Percentiles rank a stretch among this genome's conserved stretches.
phyloP scores from a whole-genome alignment of 2,113 vertebrate species.

The Aldabrachelys gigantea region DNA sequence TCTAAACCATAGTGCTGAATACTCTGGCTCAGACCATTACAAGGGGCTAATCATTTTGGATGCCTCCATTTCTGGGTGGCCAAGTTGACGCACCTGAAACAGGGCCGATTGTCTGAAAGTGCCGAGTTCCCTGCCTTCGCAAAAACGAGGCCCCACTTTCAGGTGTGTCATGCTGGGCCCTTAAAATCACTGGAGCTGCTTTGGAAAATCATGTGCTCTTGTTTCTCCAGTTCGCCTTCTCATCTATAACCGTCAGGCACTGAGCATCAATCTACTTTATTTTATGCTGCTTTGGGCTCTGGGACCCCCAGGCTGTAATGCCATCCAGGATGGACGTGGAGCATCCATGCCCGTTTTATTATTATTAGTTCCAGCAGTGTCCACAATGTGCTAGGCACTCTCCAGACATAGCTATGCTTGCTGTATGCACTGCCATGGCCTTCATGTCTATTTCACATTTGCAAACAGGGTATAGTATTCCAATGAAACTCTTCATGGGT shows the following conservation, averaged over 20 bases:
- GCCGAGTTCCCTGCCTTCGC: not conserved
- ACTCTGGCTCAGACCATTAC: not conserved
- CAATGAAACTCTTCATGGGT: not conserved
- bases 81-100: not conserved
- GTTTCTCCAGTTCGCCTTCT: not conserved
- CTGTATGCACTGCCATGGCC: no score
- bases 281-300: not conserved
- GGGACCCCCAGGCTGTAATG: no score
- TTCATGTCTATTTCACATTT: no score
- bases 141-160: not conserved
- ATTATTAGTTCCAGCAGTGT: no score
- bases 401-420: no score
- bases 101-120: not conserved
- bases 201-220: not conserved
- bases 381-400: no score
- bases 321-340: no score
- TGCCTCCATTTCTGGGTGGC: not conserved
- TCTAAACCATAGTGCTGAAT: not conserved
- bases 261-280: not conserved
- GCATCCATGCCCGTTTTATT: no score
- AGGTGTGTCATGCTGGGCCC: no score
- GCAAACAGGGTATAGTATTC: not conserved
- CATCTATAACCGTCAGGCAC: not conserved
- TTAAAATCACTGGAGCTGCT: not conserved
- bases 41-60: not conserved